Percentiles rank a stretch among this genome's conserved stretches.
These are phyloP conservation scores for Neodiprion fabricii DNA, from an alignment of 1,140 invertebrate genomes.

Conservation along the genomic window DNA sequence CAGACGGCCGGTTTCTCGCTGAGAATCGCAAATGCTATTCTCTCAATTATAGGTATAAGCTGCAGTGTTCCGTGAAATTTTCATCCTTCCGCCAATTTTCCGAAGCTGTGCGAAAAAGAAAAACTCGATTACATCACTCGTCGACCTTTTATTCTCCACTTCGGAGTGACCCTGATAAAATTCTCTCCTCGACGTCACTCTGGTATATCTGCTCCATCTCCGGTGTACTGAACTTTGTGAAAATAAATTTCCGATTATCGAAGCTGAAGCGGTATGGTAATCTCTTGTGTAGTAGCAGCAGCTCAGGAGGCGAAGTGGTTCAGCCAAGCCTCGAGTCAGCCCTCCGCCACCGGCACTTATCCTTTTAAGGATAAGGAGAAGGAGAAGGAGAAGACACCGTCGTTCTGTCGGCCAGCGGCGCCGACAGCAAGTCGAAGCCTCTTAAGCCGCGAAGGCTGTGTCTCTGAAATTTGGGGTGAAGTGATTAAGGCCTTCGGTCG, in stretches of 20 bases:
- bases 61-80: no score
- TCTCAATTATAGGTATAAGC: no score
- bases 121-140: no score
- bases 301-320: neutral
- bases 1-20: no score
- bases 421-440: neutral
- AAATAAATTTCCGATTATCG: neutral
- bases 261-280: neutral
- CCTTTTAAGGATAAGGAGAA: neutral
- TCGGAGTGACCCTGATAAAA: no score
- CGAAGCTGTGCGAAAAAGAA: no score
- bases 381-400: neutral
- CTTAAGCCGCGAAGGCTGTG: no score
- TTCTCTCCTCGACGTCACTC: no score
- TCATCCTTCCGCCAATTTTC: no score
- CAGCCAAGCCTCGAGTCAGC: neutral
- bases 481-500: neutral
- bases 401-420: neutral
- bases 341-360: neutral
- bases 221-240: neutral
- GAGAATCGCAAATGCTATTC: no score
- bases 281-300: neutral
- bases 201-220: neutral
- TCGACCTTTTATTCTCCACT: no score
- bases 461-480: no score